Conservation (phyloP, 2,113 vertebrate genomes). For the Lethenteron camtschaticum region DNA sequence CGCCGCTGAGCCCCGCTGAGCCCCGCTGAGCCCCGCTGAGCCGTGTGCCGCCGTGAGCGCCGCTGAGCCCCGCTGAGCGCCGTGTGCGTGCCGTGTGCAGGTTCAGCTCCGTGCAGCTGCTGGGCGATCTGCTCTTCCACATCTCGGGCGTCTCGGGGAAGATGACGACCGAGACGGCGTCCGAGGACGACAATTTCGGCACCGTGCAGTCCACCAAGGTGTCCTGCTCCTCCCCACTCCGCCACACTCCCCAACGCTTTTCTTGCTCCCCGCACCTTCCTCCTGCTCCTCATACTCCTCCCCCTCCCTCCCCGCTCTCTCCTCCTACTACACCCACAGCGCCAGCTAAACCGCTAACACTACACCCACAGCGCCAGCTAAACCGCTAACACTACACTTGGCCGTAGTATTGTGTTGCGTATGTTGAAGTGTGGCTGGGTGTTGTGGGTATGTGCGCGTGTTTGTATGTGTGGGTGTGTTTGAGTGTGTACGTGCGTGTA, state of each 20-base stretch:
- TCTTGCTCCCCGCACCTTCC: background rate
- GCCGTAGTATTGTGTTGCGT: no score
- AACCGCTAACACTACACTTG: no score
- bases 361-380: no score
- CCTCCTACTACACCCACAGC: no score
- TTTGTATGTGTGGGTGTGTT: no score
- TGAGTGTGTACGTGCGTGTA: no score
- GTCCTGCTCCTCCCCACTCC: background rate
- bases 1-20: background rate
- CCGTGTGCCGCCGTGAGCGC: background rate
- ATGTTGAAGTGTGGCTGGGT: no score
- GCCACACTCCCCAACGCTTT: background rate
- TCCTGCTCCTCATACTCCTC: background rate
- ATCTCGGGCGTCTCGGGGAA: constrained; percentile 95
- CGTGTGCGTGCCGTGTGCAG: constrained; percentile 19
- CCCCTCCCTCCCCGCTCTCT: background rate
- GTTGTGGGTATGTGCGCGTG: no score
- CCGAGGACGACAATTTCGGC: constrained; percentile 94
- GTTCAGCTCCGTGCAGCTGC: constrained; percentile 93
- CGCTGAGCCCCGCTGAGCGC: background rate
- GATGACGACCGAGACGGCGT: constrained; percentile 96
- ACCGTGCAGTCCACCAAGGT: constrained; percentile 89
- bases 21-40: background rate
- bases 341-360: no score
- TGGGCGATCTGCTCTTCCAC: constrained; percentile 88